A percentile compares a stretch with the other conserved stretches of the same genome.
Conservation (phyloP, 2,113 vertebrate genomes). For the Labeo rohita region DNA sequence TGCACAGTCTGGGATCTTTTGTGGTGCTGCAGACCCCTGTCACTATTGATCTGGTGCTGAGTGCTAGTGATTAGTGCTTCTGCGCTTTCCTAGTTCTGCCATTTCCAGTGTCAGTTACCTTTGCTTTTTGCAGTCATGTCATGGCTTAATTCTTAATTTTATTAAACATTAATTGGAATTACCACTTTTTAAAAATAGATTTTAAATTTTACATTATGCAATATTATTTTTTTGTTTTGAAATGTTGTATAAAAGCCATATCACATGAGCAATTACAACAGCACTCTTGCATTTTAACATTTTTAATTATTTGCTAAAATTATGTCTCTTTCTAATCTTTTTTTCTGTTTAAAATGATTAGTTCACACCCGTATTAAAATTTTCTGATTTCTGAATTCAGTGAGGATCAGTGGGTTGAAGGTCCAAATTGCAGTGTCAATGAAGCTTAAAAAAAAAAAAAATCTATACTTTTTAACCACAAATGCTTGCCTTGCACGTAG, state of each 20-base stretch:
- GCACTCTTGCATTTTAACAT: not conserved
- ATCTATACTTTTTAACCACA: no score
- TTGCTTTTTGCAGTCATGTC: not conserved
- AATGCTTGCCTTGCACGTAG: no score
- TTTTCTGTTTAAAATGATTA: no score
- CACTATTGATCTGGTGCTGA: conserved; percentile 24
- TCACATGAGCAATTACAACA: not conserved
- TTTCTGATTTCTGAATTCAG: no score
- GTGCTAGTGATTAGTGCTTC: conserved; percentile 8
- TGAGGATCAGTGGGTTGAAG: no score
- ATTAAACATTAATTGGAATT: not conserved
- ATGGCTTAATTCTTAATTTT: not conserved
- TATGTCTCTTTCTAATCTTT: not conserved
- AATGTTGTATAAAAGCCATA: not conserved
- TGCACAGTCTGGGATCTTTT: not conserved
- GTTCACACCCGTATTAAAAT: no score
- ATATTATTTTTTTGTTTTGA: not conserved
- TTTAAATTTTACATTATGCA: not conserved
- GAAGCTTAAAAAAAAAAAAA: no score
- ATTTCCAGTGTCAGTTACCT: conserved; percentile 2
- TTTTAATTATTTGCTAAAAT: not conserved
- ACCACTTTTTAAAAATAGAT: not conserved
- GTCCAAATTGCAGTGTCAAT: no score
- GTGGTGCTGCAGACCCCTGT: conserved; percentile 23
- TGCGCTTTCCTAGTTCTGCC: not conserved